These are phyloP conservation scores for Trypoxylus dichotomus DNA, from an alignment of 1,140 invertebrate species.

Conservation along the genomic window DNA sequence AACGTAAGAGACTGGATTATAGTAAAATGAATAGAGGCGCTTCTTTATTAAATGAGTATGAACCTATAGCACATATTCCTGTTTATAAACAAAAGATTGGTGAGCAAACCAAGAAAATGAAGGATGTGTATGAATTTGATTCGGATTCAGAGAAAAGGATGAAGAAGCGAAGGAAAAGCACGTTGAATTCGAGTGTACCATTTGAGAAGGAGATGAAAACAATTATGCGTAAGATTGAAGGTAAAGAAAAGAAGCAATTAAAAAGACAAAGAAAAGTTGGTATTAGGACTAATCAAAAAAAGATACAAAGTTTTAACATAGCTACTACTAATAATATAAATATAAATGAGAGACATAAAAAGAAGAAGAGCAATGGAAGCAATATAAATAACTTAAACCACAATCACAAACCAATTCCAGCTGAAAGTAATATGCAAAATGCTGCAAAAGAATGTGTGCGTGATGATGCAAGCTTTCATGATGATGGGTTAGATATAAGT, in stretches of 20 bases:
- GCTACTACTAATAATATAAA: background rate
- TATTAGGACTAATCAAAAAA: too few species aligned
- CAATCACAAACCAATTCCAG: background rate
- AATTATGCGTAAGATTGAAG: slow-evolving; percentile 6
- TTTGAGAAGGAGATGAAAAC: slow-evolving; percentile 21
- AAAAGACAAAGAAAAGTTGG: background rate
- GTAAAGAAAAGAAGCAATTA: slow-evolving; percentile 4
- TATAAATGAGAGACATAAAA: background rate
- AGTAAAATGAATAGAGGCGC: background rate
- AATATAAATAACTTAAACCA: background rate
- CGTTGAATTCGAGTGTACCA: background rate
- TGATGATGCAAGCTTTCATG: background rate
- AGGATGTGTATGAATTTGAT: slow-evolving; percentile 29
- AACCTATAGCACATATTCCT: background rate
- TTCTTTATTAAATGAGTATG: background rate
- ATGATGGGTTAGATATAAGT: background rate
- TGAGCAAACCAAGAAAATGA: background rate
- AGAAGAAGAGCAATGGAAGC: background rate
- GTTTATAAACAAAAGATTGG: slow-evolving; percentile 10
- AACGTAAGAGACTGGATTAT: slow-evolving; percentile 13
- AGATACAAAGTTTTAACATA: too few species aligned
- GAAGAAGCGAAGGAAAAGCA: slow-evolving; percentile 9
- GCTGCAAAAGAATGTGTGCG: too few species aligned
- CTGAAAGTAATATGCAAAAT: background rate
- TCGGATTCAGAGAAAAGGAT: background rate